Evolutionary conservation across 1,140 invertebrate species (phyloP).

Genomic region (Lepidurus arcticus): DNA sequence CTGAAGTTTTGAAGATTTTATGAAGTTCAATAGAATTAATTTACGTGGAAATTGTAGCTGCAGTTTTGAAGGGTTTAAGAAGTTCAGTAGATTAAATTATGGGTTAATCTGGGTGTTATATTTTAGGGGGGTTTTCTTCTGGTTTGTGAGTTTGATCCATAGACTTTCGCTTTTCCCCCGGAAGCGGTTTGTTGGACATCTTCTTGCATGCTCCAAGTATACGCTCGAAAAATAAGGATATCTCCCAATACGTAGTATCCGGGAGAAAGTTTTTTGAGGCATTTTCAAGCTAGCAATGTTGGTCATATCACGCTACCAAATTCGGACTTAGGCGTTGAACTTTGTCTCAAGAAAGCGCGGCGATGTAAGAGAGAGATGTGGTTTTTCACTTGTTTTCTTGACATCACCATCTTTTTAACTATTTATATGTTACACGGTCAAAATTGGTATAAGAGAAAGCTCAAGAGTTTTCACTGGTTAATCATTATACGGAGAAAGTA

Average conservation of each 20-base stretch:
- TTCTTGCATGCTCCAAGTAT: not conserved
- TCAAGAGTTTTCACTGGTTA: not conserved
- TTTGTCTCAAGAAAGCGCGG: not conserved
- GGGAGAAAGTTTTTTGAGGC: conserved; percentile 11
- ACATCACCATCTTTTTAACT: not conserved
- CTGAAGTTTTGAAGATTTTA: too few relatives aligned
- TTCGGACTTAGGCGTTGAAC: conserved; percentile 21
- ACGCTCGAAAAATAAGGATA: not conserved
- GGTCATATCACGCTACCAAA: not conserved
- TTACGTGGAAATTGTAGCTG: too few relatives aligned
- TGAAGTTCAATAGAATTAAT: too few relatives aligned
- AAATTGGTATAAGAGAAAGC: not conserved
- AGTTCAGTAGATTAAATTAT: too few relatives aligned
- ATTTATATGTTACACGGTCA: not conserved
- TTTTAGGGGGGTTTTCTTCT: not conserved
- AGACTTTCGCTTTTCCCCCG: conserved; percentile 7
- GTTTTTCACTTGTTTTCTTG: not conserved
- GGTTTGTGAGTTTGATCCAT: not conserved
- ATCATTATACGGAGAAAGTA: not conserved
- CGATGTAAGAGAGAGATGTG: not conserved
- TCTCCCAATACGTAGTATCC: not conserved
- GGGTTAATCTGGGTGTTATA: not conserved
- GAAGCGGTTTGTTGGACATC: not conserved
- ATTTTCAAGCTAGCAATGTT: not conserved
- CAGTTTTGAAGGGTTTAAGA: too few relatives aligned